Evolutionary conservation across 2,797 vertebrate genomes (phyloP), one percentile per base, ranked within the genome.

Genomic region (Characodon lateralis): DNA sequence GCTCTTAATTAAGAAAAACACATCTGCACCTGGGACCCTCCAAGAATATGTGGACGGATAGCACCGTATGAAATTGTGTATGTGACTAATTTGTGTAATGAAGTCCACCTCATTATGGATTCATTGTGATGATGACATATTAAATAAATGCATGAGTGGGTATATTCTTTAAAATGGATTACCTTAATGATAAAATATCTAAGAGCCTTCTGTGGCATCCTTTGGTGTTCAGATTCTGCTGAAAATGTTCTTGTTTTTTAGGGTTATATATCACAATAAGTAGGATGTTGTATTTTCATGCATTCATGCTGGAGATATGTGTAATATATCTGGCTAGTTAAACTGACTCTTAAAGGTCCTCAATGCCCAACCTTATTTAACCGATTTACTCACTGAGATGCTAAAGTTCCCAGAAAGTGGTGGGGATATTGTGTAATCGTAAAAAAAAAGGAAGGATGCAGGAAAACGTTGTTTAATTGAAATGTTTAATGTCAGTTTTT

Each of bases 1-100:
- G 83, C 86, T 94, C 87, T 93, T 94, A 93, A 94, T 93, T 92
- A 93, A 89, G 85, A 74, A 86, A 74, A 90, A 83, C 87, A 70
- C 87, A 84, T 84, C 79, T 74, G 88, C 92, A 94, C 92, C 93
- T 94, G 93, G 78, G 92, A 82, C 91, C 89, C 80, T 83, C 79
- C 78, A 78, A 78, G 50, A 80, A 84, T 65, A 83, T 81, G 87
- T 78, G 82, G 85, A 84, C 80, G 58, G 82, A 80, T 69, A 51
- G 56, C 6, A 59, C 76, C 7, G 56, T 78, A 72, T 87, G 75
- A 82, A 70, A 85, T 53, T 69, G 71, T 84, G 68, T 71, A 41
- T 82, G 87, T 82, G 84, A 50, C 82, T 89, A 89, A 91, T 89
- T 88, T 82, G 84, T 89, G 83, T 86, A 85, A 88, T 90, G 85